Evolutionary conservation across 2,113 vertebrate genomes (phyloP).

Genomic region (Colaptes auratus): DNA sequence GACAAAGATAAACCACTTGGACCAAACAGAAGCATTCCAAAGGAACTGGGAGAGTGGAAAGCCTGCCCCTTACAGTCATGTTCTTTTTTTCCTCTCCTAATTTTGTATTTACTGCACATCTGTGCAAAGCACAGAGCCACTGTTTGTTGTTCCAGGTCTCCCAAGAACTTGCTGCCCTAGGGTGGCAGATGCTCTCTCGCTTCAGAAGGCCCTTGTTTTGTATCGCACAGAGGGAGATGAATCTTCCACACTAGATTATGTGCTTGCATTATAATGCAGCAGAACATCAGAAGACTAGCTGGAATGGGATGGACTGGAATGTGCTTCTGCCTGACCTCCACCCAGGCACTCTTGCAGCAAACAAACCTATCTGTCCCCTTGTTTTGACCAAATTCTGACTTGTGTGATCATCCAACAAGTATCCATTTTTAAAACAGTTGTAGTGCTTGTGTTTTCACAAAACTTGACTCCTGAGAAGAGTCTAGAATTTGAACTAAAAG

Average conservation of each 20-base stretch:
- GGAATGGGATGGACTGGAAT: not conserved
- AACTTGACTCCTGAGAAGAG: not conserved
- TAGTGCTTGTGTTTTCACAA: not conserved
- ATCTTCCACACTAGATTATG: not conserved
- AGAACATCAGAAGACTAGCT: not conserved
- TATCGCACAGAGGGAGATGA: not conserved
- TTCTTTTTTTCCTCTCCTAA: not conserved
- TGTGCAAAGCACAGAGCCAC: not conserved
- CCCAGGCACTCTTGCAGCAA: not conserved
- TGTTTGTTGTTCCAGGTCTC: not conserved
- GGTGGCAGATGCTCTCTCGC: not conserved
- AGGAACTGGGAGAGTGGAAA: conserved; percentile 12
- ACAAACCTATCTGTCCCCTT: not conserved
- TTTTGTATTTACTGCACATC: conserved; percentile 1
- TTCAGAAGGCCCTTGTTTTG: not conserved
- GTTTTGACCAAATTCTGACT: not conserved
- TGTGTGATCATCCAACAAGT: not conserved
- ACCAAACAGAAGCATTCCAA: conserved; percentile 51
- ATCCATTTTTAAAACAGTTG: not conserved
- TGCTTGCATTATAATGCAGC: not conserved
- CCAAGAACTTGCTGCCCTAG: not conserved
- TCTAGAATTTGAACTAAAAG: not conserved
- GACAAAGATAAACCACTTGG: conserved; percentile 30
- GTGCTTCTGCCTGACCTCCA: not conserved
- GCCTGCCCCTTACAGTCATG: not conserved